Evolutionary conservation across 30 jellyfish, hydroid and myxozoan species (phyloP), one percentile per base, ranked within the genome.

Genomic region (Chrysaora quinquecirrha): DNA sequence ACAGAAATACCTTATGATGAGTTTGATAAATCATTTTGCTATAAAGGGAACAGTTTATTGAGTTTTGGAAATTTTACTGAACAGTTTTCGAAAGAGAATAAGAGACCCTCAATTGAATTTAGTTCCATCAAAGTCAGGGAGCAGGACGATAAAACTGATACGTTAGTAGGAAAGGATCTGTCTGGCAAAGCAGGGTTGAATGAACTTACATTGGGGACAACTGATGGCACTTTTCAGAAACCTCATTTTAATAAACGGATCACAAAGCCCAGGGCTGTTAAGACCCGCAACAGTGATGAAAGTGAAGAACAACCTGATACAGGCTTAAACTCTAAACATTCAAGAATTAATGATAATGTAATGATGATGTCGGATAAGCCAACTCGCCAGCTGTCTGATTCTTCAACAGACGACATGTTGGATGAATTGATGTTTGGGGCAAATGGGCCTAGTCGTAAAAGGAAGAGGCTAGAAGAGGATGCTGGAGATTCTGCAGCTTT

Each of bases 1-100:
- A 27, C 87, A 75, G 73, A 75, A 49, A 11, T 75, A 22, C 52
- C 58, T 9, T 43, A 30, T 22, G 64, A 75, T 34, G 76, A 49
- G 77, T 19, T 75, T 7, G 33, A 29, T 11, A 54, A 31, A 22
- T 30, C 58, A 14, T 27, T 23, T 23, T 34, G 24, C 20, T 27
- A 12, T 12, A 18, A 69, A 28, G 73, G 18, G 9, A 35, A 63
- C 3, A 1, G n/a, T 0, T 0, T 60, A 21, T 23, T 11, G n/a
- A 10, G 33, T 1, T 20, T 35, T 25, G 75, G 33, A 32, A 25
- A 1, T 6, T 16, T 34, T 24, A 63, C 3, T 10, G 38, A 10
- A 63, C n/a, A 34, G 77, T 33, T 33, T 31, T 18, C 24, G 0
- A n/a, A n/a, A n/a, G n/a, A n/a, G n/a, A n/a, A n/a, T n/a, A n/a